These are phyloP conservation scores for Nilaparvata lugens DNA, from an alignment of 1,140 invertebrate species.

Conservation along the genomic window DNA sequence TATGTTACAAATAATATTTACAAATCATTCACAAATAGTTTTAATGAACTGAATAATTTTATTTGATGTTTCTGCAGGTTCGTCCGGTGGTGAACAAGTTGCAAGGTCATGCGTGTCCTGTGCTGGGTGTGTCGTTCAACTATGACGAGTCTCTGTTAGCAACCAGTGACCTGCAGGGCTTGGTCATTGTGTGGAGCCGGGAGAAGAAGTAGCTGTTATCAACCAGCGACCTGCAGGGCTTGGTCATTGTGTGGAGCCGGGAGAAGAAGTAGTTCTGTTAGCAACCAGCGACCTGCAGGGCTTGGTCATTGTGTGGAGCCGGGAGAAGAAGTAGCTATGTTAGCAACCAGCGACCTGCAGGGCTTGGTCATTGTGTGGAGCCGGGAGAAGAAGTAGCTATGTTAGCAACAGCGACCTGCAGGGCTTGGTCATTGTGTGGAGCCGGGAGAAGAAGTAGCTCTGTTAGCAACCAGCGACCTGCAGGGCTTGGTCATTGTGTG, in stretches of 20 bases:
- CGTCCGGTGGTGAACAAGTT: conserved; percentile 69
- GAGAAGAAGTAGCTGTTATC: conserved; percentile 27
- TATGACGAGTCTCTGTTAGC: conserved; percentile 82
- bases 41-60: too few relatives aligned
- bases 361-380: conserved; percentile 86
- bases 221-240: conserved; percentile 71
- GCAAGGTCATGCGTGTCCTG: conserved; percentile 71
- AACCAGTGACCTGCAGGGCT: conserved; percentile 71
- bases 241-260: conserved; percentile 80
- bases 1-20: too few relatives aligned
- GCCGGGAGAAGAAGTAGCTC: conserved; percentile 38
- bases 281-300: conserved; percentile 74
- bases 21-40: too few relatives aligned
- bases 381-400: conserved; percentile 34
- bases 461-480: conserved; percentile 70
- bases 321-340: conserved; percentile 32
- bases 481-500: conserved; percentile 82
- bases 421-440: conserved; percentile 83
- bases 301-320: conserved; percentile 80
- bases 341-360: conserved; percentile 69
- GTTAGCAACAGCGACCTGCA: conserved; percentile 72
- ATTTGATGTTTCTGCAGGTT: too few relatives aligned
- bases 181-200: conserved; percentile 80
- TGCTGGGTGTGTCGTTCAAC: conserved; percentile 77
- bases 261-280: conserved; percentile 27